Evolutionary conservation across 2,113 vertebrate genomes (phyloP), one percentile per base, ranked within the genome.

Genomic region (Sinosuthora webbiana): DNA sequence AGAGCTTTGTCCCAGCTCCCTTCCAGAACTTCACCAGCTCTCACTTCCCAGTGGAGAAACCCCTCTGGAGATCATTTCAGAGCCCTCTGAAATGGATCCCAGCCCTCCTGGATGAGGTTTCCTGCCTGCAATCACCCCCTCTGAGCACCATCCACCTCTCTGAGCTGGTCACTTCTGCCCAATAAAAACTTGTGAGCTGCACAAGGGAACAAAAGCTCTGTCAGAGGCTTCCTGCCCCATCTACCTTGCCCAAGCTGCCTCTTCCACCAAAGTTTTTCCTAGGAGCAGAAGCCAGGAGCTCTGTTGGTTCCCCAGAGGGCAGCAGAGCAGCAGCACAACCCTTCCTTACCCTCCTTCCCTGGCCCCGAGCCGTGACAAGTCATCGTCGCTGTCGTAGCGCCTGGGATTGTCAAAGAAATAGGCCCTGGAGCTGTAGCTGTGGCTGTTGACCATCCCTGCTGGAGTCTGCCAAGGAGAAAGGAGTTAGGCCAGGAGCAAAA

Each of bases 361-460:
- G 65, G 93, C 98, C 82, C 98, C 96, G 85, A 99, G 99, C 86
- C 99, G 98, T 44, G 99, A 98, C 85, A 99, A 97, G 97, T 99
- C 99, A 5, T 99, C 99, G 4, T 99, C 99, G 3, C 99, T 99
- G 95, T 99, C 99, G 0, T 99, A 99, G 41, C 99, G 98, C 37
- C 99, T 97, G 4, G 99, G 99, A 97, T 99, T 99, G 97, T 99
- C 99, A 6, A 99, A 99, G 97, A 99, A 99, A 97, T 99, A 99
- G 10, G 99, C 99, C 94, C 99, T 98, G 95, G 99, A 99, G 97
- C 98, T 99, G 92, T 99, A 99, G 83, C 98, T 99, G 96, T 99
- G 99, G 95, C 98, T 99, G 87, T 99, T 99, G 79, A 99, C 98
- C 99, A 99, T 99, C 56, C 99, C 99, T 11, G 98, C 98, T 3